These are phyloP conservation scores for Myrmophylax atrothorax DNA, from an alignment of 2,113 vertebrate species.

Conservation along the genomic window DNA sequence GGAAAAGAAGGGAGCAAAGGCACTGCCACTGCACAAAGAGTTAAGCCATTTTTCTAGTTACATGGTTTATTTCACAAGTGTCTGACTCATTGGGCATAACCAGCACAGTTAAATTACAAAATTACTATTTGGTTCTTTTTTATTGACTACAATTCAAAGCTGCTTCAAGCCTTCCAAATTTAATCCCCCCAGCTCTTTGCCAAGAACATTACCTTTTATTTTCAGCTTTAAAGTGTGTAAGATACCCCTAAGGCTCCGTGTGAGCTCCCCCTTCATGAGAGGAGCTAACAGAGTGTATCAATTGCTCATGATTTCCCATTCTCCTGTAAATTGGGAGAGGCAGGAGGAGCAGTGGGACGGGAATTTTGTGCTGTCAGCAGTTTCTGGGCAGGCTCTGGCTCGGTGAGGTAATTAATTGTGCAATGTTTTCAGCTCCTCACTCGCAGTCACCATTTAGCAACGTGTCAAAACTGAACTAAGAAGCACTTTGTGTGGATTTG, in stretches of 20 bases:
- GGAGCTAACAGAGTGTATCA: conserved; percentile 91
- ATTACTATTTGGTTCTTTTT: conserved; percentile 80
- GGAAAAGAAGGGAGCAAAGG: background rate
- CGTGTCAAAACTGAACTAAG: conserved; percentile 76
- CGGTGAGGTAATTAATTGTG: conserved; percentile 87
- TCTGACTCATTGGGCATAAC: conserved; percentile 83
- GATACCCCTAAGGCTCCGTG: conserved; percentile 86
- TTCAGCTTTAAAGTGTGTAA: conserved; percentile 85
- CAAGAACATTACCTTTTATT: conserved; percentile 85
- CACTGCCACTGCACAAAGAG: conserved; percentile 59
- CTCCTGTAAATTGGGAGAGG: conserved; percentile 86
- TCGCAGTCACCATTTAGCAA: conserved; percentile 76
- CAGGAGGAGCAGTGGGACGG: conserved; percentile 71
- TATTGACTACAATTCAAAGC: conserved; percentile 84
- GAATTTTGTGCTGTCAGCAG: conserved; percentile 83
- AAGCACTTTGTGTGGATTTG: conserved; percentile 54
- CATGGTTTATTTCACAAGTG: conserved; percentile 82
- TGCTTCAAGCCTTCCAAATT: conserved; percentile 79
- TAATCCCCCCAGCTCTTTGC: conserved; percentile 81
- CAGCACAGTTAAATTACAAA: conserved; percentile 84
- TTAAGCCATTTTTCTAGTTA: conserved; percentile 82
- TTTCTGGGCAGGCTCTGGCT: conserved; percentile 75
- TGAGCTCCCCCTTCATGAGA: conserved; percentile 83
- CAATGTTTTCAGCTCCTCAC: conserved; percentile 76
- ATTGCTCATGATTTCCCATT: conserved; percentile 88